Base-by-base conservation (phyloP, 2,113 vertebrate genomes). In the Seriola rivoliana region DNA sequence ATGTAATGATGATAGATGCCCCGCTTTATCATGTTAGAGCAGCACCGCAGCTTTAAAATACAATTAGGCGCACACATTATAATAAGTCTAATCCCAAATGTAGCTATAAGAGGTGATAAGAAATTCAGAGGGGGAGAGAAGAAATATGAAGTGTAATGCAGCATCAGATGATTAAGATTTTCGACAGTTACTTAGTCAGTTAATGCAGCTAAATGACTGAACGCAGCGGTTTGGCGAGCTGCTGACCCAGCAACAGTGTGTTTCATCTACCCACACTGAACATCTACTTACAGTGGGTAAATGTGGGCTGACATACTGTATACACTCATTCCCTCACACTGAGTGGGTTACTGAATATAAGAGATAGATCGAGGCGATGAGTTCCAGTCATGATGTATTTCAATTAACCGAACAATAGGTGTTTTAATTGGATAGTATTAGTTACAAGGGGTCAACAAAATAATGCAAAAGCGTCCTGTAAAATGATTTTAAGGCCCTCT, bases 241-340 rank as follows among this genome's bases (percentile, higher is more conserved):
- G 85, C 85, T 91, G 92, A 91, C 71, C 89, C 84, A 85, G 85
- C 88, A 91, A 70, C 83, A 73, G 70, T 46, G 70, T 65, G 62
- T 78, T 79, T 85, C 78, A 80, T 87, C 83, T 63, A 42, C 66
- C 38, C 88, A 89, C 83, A 86, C 74, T 42, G 54, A 89, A 75
- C 71, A 65, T 85, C 74, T 54, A 59, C 78, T 65, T 74, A 72
- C 58, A 78, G 81, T 50, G 40, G 84, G 84, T 59, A 81, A 86
- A 82, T 82, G 77, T 44, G 65, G 29, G 70, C 66, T 34, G 83
- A 79, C 67, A 76, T 14, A 36, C 46, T 60, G 57, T 57, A 68
- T 64, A 54, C 77, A 80, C 75, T 63, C 65, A 62, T 71, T 72
- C 48, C n/a, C 81, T 81, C 63, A 71, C 29, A 73, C 36, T 82